phyloP scores from a whole-genome alignment of 2,113 vertebrate genomes.

The Chionomys nivalis region DNA sequence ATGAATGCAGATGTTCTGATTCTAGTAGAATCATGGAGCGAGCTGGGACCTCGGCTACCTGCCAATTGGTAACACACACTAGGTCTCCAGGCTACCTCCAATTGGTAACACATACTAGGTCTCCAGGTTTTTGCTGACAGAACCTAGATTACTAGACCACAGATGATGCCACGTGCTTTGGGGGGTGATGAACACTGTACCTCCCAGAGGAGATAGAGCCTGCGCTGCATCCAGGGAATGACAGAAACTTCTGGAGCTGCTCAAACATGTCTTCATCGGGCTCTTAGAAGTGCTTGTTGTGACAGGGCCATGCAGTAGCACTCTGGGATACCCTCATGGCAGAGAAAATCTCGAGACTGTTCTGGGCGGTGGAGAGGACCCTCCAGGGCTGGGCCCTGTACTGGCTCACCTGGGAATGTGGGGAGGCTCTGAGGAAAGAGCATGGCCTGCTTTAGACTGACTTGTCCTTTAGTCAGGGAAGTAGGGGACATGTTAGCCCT shows the following conservation, averaged over 20 bases:
- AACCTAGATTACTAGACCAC: neutral
- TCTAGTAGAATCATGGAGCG: neutral
- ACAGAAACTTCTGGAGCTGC: neutral
- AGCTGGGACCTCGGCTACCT: neutral
- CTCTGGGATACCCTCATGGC: no score
- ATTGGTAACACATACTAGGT: neutral
- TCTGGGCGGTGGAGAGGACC: accelerated
- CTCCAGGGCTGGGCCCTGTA: no score
- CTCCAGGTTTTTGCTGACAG: neutral
- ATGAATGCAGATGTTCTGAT: neutral
- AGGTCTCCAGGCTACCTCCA: neutral
- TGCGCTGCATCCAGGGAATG: neutral
- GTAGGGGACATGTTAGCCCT: neutral
- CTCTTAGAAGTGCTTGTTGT: neutral
- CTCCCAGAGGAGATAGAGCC: neutral
- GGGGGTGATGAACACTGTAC: neutral
- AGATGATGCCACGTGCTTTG: neutral
- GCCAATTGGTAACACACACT: accelerated
- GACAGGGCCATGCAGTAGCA: neutral
- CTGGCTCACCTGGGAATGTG: accelerated
- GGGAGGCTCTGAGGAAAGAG: neutral
- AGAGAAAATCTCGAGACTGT: neutral
- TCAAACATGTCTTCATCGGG: neutral
- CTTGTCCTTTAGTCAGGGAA: neutral
- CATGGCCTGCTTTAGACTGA: neutral